These are phyloP conservation scores for Lagodon rhomboides DNA, from an alignment of 2,797 vertebrate genomes.

Conservation along the genomic window DNA sequence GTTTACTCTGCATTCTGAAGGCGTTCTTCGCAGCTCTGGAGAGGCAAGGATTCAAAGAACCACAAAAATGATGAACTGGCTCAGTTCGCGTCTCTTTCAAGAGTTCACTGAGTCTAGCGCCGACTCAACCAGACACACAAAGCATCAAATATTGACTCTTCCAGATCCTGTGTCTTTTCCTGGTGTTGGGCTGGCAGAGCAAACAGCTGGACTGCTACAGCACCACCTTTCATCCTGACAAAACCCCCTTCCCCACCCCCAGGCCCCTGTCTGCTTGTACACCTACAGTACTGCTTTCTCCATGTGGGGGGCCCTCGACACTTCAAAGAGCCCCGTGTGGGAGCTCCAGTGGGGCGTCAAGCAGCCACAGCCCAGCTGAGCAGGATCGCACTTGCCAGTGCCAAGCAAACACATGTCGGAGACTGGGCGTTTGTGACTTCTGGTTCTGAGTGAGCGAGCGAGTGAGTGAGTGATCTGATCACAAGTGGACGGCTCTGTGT, in stretches of 20 bases:
- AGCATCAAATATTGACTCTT: constrained; percentile 78
- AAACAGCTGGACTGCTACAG: constrained; percentile 82
- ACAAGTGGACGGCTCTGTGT: too few species aligned
- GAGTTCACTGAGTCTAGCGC: constrained; percentile 62
- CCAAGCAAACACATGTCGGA: constrained; percentile 70
- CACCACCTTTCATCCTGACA: constrained; percentile 70
- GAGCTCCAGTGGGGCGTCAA: constrained; percentile 74
- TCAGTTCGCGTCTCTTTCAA: constrained; percentile 29
- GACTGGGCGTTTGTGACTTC: constrained; percentile 41
- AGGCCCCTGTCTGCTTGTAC: constrained; percentile 54
- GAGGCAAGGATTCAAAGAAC: constrained; percentile 42
- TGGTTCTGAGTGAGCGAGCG: constrained; percentile 25
- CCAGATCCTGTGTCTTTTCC: constrained; percentile 53
- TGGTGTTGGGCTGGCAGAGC: constrained; percentile 61
- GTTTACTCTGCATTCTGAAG: constrained; percentile 35
- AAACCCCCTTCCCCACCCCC: constrained; percentile 27
- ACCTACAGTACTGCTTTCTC: constrained; percentile 63
- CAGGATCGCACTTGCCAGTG: constrained; percentile 79
- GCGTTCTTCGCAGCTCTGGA: constrained; percentile 31
- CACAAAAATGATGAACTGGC: constrained; percentile 53
- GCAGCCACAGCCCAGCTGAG: constrained; percentile 68
- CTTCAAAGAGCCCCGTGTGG: constrained; percentile 80
- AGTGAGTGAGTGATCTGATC: constrained; percentile 18
- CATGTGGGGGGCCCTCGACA: constrained; percentile 69
- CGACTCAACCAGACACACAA: constrained; percentile 46